Base-by-base conservation (phyloP, 2,797 vertebrate species). In the Paramormyrops hopkinsi region DNA sequence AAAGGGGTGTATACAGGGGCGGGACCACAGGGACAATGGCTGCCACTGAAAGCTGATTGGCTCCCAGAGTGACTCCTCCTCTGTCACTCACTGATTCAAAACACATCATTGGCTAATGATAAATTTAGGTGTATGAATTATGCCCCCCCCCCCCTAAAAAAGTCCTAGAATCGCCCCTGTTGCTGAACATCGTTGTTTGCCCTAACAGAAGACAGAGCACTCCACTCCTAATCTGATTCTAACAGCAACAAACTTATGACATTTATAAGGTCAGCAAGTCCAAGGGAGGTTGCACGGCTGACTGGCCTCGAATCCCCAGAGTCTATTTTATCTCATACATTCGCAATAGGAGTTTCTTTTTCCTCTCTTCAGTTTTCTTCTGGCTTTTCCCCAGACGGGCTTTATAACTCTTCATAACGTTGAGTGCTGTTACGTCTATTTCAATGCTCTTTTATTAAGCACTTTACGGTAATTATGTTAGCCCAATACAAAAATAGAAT, bases 401-500 rank as follows among this genome's bases (percentile, higher is more conserved):
- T 79, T 44, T 44, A 44, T 41, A 44, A 79, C 37, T 44, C 73
- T 79, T 79, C 41, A 19, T 37, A 79, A 79, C 37, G 41, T n/a
- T 44, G 73, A 44, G 73, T 79, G 14, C 37, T 44, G 5, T 44
- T 41, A 7, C 73, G 73, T 79, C 37, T 37, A 79, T 79, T 44
- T 1, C 3, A 79, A 79, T 79, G 37, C 73, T 41, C 25, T 79
- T 44, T 8, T 79, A 56, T 79, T 79, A 79, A 79, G 73, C 73
- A 79, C 73, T 79, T 79, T 44, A 79, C 33, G 73, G 73, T 79
- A 79, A 79, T 79, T 41, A 37, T 79, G 37, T 79, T 79, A 44
- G 73, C 73, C 73, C 73, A 19, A 79, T 79, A 79, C 73, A 79
- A 79, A 79, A 79, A 79, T 79, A 79, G n/a, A 50, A 84, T 25